Conservation (phyloP, 2,888 invertebrate genomes). For the Lamellibrachia columna region DNA sequence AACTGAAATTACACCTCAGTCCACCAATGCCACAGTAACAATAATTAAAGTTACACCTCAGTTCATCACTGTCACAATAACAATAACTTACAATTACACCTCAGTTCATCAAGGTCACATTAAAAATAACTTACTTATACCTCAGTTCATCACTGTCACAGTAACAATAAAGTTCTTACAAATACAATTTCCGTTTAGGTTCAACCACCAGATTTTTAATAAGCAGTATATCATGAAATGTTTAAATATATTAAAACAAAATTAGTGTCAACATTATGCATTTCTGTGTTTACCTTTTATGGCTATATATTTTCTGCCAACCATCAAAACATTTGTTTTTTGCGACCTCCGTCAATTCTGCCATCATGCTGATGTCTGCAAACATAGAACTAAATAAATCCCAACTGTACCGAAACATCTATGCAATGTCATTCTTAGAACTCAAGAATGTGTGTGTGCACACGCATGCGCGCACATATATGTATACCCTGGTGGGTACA, state of each 20-base stretch:
- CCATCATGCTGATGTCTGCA: neutral
- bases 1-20: too few species aligned
- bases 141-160: neutral
- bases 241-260: neutral
- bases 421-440: neutral
- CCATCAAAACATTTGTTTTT: constrained; percentile 76
- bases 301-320: constrained; percentile 83
- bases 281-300: constrained; percentile 73
- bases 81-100: too few species aligned
- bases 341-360: neutral
- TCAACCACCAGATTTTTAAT: too few species aligned
- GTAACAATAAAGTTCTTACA: neutral
- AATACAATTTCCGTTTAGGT: neutral
- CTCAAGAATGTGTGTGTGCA: neutral
- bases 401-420: neutral
- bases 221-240: too few species aligned
- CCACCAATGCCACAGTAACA: too few species aligned
- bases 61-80: constrained; percentile 68
- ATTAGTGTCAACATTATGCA: neutral
- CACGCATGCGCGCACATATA: too few species aligned
- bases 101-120: too few species aligned
- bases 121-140: too few species aligned
- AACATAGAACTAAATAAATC: neutral
- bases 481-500: too few species aligned
- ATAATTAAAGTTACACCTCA: constrained; percentile 75